These are phyloP conservation scores for Sebastes variabilis DNA, from an alignment of 2,797 vertebrate genomes.

Conservation along the genomic window DNA sequence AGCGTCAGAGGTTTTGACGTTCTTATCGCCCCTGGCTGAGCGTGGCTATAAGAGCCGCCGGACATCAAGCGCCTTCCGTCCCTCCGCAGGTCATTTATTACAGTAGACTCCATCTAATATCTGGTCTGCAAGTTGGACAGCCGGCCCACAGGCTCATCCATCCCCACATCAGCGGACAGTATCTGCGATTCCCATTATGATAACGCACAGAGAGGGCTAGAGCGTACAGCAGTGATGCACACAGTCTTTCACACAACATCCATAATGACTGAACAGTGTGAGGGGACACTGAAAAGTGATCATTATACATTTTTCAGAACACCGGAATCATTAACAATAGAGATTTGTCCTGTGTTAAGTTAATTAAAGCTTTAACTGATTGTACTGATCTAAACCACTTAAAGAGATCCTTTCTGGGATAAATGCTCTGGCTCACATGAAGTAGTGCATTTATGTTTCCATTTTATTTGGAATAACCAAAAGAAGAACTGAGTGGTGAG, in stretches of 20 bases:
- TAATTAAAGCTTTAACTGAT: background rate
- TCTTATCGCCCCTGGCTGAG: conserved; percentile 64
- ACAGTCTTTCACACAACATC: background rate
- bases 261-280: background rate
- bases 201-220: conserved; percentile 45
- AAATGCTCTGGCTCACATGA: background rate
- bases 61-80: conserved; percentile 28
- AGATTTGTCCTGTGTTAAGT: background rate
- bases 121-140: conserved; percentile 54
- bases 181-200: conserved; percentile 75
- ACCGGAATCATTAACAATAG: background rate
- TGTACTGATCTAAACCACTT: background rate
- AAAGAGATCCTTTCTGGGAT: background rate
- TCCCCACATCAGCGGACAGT: conserved; percentile 69
- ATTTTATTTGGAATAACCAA: background rate
- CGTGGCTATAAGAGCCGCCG: conserved; percentile 13
- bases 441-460: background rate
- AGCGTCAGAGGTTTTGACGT: conserved; percentile 47
- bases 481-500: no score
- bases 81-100: conserved; percentile 73
- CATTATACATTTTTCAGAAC: background rate
- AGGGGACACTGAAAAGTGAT: background rate
- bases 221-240: background rate
- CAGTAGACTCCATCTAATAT: conserved; percentile 65
- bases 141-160: conserved; percentile 55